Evolutionary conservation across 2,113 vertebrate species (phyloP).

Genomic region (Spea bombifrons): DNA sequence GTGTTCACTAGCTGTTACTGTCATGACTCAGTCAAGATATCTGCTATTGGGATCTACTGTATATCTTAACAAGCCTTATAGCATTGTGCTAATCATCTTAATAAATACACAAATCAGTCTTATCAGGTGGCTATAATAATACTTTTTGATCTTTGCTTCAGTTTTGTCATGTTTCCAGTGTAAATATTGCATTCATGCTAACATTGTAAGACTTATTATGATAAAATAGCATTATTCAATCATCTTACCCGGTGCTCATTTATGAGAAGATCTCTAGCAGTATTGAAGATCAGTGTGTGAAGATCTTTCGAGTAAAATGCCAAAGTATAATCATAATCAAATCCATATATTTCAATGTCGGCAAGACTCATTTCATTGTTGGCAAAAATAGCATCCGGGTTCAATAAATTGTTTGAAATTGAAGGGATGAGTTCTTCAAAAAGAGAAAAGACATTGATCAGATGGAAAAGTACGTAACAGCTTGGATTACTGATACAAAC

Average conservation of each 20-base stretch:
- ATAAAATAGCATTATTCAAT: rapidly evolving
- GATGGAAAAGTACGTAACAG: neutral
- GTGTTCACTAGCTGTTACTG: no score
- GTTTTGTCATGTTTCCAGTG: neutral
- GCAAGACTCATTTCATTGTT: slow-evolving; percentile 96
- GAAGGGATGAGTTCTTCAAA: slow-evolving; percentile 75
- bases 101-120: no score
- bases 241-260: slow-evolving; percentile 84
- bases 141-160: neutral
- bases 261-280: slow-evolving; percentile 92
- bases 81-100: no score
- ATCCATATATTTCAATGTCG: slow-evolving; percentile 94
- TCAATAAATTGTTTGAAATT: slow-evolving; percentile 77
- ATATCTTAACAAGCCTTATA: no score
- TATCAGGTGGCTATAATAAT: no score
- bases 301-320: slow-evolving; percentile 94
- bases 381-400: slow-evolving; percentile 91
- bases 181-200: neutral
- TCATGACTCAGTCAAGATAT: no score
- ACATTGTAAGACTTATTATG: neutral
- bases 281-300: slow-evolving; percentile 91
- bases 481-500: no score
- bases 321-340: slow-evolving; percentile 96
- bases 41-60: no score
- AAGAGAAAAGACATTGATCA: neutral